Evolutionary conservation across 2,797 vertebrate species (phyloP), one percentile per base, ranked within the genome.

Genomic region (Sebastes diploproa): DNA sequence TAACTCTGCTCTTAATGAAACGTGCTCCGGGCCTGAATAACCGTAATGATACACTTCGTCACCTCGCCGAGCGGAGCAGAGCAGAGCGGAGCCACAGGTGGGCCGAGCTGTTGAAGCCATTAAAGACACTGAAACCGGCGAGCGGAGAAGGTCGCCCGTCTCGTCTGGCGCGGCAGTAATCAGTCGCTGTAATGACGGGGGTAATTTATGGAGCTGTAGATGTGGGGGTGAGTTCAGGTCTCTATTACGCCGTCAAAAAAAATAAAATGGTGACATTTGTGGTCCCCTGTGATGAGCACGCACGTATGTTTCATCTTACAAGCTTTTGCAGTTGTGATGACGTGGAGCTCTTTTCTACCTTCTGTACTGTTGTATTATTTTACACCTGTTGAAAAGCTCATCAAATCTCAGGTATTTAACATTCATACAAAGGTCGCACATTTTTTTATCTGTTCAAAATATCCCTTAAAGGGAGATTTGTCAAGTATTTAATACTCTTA

Each of bases 71-170:
- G 30, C 2, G 30, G 30, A 30, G 30, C 30, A 30, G 23, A 60
- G 65, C 16, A 2, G 23, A 23, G 23, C 23, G 23, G 27, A 81
- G 80, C 74, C 38, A 42, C 86, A 81, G 86, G 81, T 88, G 82
- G 75, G 87, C 70, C 3, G 27, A 82, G 63, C 75, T 14, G 23
- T 85, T 50, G 58, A 68, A 46, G 80, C 80, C 76, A 69, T 80
- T 75, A 59, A 14, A 59, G 61, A 30, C 27, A 2, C 0, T n/a
- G 38, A 34, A 86, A 77, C 18, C 32, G 4, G 77, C 23, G 32
- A 58, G 67, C 23, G 7, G 50, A 55, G 78, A 62, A 80, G 77
- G 75, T 84, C 59, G 23, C 27, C 25, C 1, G 13, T 20, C 80
- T 66, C 25, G 13, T 75, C 32, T 72, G 23, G 29, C 4, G n/a